Conservation (phyloP, 64 coral and sea anemone genomes). For the Catalaphyllia jardinei region DNA sequence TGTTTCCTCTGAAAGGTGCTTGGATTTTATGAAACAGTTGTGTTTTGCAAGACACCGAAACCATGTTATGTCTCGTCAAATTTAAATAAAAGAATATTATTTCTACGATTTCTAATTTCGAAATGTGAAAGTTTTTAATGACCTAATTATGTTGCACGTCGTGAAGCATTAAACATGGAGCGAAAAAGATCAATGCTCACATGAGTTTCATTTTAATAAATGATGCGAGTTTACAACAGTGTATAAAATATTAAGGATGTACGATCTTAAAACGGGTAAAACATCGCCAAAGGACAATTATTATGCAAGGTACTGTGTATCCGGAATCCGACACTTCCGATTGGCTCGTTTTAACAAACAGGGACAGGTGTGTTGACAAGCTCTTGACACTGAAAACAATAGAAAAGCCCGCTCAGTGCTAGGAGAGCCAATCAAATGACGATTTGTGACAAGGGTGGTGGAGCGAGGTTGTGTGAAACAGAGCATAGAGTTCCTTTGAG, state of each 20-base stretch:
- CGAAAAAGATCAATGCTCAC: slow-evolving; percentile 63
- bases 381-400: slow-evolving; percentile 75
- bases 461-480: slow-evolving; percentile 59
- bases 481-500: slow-evolving; percentile 47
- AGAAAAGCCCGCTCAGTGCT: slow-evolving; percentile 73
- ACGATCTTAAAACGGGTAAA: slow-evolving; percentile 58
- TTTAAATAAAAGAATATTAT: background rate
- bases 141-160: slow-evolving; percentile 21
- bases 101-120: background rate
- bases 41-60: background rate
- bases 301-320: slow-evolving; percentile 57
- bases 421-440: slow-evolving; percentile 74
- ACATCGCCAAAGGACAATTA: slow-evolving; percentile 52
- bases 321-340: slow-evolving; percentile 67
- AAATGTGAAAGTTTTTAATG: background rate
- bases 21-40: background rate
- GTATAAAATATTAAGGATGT: slow-evolving; percentile 69
- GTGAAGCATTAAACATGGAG: slow-evolving; percentile 1
- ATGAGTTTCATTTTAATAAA: slow-evolving; percentile 55
- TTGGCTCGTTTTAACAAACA: slow-evolving; percentile 71
- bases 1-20: background rate
- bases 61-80: background rate
- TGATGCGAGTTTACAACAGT: slow-evolving; percentile 11
- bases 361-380: slow-evolving; percentile 85
- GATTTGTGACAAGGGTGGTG: slow-evolving; percentile 71